Evolutionary conservation across 2,797 vertebrate species (phyloP).

Genomic region (Chaetophractus vellerosus): DNA sequence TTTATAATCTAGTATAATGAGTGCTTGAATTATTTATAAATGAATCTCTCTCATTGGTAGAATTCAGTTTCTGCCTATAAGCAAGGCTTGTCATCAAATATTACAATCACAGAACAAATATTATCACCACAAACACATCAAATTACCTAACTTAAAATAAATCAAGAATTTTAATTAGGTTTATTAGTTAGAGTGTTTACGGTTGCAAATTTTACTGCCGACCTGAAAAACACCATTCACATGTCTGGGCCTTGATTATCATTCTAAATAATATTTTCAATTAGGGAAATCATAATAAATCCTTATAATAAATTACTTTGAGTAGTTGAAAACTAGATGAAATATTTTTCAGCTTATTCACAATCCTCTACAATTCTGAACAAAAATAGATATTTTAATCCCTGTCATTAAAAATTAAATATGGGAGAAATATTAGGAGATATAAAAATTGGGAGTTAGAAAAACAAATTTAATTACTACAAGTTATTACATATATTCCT

Average conservation of each 20-base stretch:
- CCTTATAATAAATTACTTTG: constrained; percentile 33
- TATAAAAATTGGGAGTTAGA: background rate
- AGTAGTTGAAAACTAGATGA: background rate
- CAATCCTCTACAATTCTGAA: background rate
- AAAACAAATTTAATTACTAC: constrained; percentile 5
- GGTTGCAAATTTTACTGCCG: background rate
- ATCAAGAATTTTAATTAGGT: constrained; percentile 15
- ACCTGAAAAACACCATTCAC: constrained; percentile 6
- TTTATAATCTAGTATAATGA: background rate
- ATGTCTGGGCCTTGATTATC: background rate
- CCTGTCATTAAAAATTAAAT: background rate
- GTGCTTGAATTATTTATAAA: constrained; percentile 58
- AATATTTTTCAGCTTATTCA: background rate
- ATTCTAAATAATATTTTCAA: constrained; percentile 42
- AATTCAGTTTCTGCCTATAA: constrained; percentile 16
- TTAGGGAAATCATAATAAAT: constrained; percentile 26
- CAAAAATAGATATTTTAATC: background rate
- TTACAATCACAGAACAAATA: no score
- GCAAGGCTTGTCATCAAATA: constrained; percentile 10
- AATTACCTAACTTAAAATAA: constrained; percentile 41
- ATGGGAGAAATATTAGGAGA: background rate
- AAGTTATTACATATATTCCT: background rate
- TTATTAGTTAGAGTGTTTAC: background rate
- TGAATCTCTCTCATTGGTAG: background rate
- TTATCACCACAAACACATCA: no score